phyloP scores from a whole-genome alignment of 2,797 vertebrate species.

The Falco concolor region DNA sequence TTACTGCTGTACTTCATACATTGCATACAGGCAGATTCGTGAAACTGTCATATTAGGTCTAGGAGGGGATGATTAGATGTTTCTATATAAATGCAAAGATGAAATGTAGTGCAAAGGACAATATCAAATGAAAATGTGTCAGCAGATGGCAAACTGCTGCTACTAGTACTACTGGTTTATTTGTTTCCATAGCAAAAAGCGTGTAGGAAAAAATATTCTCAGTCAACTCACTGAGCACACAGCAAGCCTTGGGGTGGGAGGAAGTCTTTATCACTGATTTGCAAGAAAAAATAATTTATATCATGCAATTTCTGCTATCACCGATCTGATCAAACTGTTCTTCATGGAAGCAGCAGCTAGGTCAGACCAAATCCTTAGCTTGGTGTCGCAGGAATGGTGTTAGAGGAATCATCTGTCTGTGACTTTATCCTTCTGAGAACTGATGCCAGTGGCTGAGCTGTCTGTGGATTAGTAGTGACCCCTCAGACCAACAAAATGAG shows the following conservation, averaged over 20 bases:
- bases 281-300: neutral
- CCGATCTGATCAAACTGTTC: neutral
- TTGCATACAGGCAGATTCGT: neutral
- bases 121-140: neutral
- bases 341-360: neutral
- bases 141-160: neutral
- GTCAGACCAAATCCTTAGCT: neutral
- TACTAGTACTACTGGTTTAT: neutral
- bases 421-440: neutral
- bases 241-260: neutral
- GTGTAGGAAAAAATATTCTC: neutral
- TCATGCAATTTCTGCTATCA: neutral
- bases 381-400: neutral
- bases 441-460: neutral
- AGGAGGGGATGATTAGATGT: neutral
- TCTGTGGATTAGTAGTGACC: neutral
- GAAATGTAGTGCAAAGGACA: neutral
- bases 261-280: neutral
- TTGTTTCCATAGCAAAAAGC: neutral
- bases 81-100: neutral
- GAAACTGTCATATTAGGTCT: neutral
- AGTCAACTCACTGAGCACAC: neutral
- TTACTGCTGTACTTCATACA: accelerated
- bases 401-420: neutral
- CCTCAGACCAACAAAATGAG: neutral